Conservation (phyloP, 1,140 invertebrate genomes). For the Metopolophium dirhodum region DNA sequence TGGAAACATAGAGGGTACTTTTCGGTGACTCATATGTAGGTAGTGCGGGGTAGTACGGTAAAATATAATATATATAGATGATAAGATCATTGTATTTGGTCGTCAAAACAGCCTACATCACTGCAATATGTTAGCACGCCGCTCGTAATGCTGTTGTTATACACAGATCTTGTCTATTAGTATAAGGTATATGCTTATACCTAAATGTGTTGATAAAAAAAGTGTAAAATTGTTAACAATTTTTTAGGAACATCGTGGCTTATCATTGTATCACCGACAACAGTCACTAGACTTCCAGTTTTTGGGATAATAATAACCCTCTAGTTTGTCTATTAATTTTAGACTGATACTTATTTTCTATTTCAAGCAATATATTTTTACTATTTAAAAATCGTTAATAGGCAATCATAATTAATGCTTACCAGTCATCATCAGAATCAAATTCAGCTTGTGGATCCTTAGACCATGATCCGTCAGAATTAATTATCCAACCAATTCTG, state of each 20-base stretch:
- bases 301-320: constrained; percentile 31
- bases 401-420: constrained; percentile 32
- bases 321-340: constrained; percentile 32
- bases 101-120: too few relatives aligned
- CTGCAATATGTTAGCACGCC: too few relatives aligned
- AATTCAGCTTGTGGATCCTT: constrained; percentile 60
- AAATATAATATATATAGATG: too few relatives aligned
- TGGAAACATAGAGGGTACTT: too few relatives aligned
- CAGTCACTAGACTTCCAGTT: constrained; percentile 52
- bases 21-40: too few relatives aligned
- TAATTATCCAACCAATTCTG: constrained; percentile 60
- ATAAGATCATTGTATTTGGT: too few relatives aligned
- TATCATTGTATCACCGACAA: constrained; percentile 48
- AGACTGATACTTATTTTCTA: constrained; percentile 6
- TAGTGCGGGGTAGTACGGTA: too few relatives aligned
- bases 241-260: constrained; percentile 49
- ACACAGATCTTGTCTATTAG: too few relatives aligned
- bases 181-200: background rate
- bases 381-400: background rate
- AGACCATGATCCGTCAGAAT: constrained; percentile 59
- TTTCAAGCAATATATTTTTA: constrained; percentile 41
- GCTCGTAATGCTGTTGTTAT: too few relatives aligned
- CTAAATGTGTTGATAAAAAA: background rate
- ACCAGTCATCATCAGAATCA: constrained; percentile 59
- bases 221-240: background rate